Evolutionary conservation across 2,113 vertebrate species (phyloP).

Genomic region (Serilophus lunatus): DNA sequence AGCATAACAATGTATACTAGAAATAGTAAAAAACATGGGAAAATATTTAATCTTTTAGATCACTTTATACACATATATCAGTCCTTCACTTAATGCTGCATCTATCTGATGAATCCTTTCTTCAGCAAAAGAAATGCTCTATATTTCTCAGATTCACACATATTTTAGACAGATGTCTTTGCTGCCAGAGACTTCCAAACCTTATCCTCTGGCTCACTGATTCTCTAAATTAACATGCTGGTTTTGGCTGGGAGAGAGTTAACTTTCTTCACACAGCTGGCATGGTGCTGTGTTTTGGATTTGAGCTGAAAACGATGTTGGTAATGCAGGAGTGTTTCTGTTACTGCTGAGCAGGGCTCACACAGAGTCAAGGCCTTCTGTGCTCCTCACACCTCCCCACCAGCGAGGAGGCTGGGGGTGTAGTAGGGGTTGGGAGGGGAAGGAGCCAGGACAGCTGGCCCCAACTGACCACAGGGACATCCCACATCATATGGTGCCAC

Average conservation of each 20-base stretch:
- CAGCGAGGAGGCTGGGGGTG: background rate
- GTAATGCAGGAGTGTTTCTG: background rate
- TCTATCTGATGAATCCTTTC: background rate
- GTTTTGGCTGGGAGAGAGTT: background rate
- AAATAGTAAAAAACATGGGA: background rate
- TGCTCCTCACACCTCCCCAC: rapidly evolving
- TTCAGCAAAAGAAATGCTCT: background rate
- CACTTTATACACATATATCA: background rate
- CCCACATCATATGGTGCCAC: background rate
- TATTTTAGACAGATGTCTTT: background rate
- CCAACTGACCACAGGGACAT: background rate
- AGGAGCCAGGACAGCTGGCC: background rate
- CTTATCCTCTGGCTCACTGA: background rate
- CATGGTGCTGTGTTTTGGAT: background rate
- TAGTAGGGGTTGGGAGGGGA: background rate
- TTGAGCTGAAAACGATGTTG: background rate
- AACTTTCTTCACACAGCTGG: background rate
- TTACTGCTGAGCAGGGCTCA: background rate
- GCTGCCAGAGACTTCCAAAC: background rate
- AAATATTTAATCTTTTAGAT: background rate
- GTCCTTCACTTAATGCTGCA: background rate
- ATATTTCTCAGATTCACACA: background rate
- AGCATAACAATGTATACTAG: background rate
- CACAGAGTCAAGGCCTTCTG: background rate
- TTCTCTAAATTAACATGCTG: background rate